Base-by-base conservation (phyloP, 2,797 vertebrate genomes). In the Cheracebus regulus region DNA sequence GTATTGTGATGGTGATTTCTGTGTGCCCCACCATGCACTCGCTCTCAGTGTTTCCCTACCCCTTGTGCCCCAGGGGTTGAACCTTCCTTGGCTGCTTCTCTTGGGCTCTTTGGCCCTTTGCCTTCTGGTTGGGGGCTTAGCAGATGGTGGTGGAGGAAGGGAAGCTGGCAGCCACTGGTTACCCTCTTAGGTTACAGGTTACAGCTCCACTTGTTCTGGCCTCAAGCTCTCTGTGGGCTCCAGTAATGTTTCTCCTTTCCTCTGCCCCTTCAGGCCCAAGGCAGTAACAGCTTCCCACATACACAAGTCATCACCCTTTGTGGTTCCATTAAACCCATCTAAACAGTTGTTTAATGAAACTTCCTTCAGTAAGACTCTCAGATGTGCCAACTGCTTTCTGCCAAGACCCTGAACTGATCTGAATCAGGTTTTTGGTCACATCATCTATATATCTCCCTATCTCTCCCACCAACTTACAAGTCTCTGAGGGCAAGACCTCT, bases 101-200 rank as follows among this genome's bases (percentile, higher is more conserved):
- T 48, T 30, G 57, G 17, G 12, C 12, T 44, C 33, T 72, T 48
- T 41, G 24, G 39, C 3, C 14, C 73, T 92, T 85, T 57, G 41
- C 46, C 48, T 48, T 87, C 19, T 24, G 8, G 8, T 8, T 11
- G 30, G 24, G 19, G 1, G 17, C 55, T 70, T 76, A 36, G 72
- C 20, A 22, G 30, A 11, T 22, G 30, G 50, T 46, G 57, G 50
- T 50, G n/a, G 44, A 11, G 1, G 2, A 4, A 0, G 1, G 5
- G 33, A 67, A n/a, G 33, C 64, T 67, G 20, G 30, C 33, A 67
- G 30, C 30, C 90, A 19, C 10, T 1, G 22, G 39, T 33, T 44
- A 9, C 36, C 8, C 3, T 72, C 17, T 24, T 50, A 26, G 12
- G 15, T 12, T 14, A 67, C 15, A 67, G 17, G 7, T 67, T 67